Evolutionary conservation across 2,113 vertebrate species (phyloP), one percentile per base, ranked within the genome.

Genomic region (Pelmatolapia mariae): DNA sequence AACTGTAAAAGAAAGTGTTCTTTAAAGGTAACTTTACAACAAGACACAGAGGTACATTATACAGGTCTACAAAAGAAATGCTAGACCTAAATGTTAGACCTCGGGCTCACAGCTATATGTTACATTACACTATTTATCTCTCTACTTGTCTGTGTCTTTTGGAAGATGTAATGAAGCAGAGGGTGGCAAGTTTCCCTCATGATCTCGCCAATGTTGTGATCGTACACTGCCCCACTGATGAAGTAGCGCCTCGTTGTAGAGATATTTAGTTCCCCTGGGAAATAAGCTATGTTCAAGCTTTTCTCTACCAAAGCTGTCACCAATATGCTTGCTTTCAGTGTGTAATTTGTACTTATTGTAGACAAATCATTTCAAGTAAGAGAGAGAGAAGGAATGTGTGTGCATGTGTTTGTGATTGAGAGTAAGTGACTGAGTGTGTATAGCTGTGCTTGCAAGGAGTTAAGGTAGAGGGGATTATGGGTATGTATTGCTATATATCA

Each of bases 201-300:
- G 93, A 95, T 93, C 79, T 78, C 83, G 81, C 86, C 80, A 79
- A 66, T 90, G 87, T 84, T 80, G 87, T 90, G 90, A 95, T 92
- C 86, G 89, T 85, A 84, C 81, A 50, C 93, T 24, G 71, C 87
- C 66, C 80, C 33, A 82, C 78, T 88, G 22, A 93, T 90, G 92
- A 96, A 89, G 88, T 73, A 86, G 91, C 89, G 90, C 87, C 86
- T 16, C 83, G 12, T 8, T 84, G 24, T 84, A 61, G 82, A 66
- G 80, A 73, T 96, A 81, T 93, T 91, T 84, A 76, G 85, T 68
- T 93, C 95, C 85, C 89, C 89, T 84, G 89, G 96, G 95, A 95
- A 97, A 96, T 96, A 96, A 96, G 84, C 81, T 81, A 86, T 71
- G 91, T 93, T 91, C 90, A 94, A 68, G 80, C 90, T 89, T 86